Evolutionary conservation across 35 echinoderm and acorn worm genomes (phyloP).

Genomic region (Amphiura filiformis): DNA sequence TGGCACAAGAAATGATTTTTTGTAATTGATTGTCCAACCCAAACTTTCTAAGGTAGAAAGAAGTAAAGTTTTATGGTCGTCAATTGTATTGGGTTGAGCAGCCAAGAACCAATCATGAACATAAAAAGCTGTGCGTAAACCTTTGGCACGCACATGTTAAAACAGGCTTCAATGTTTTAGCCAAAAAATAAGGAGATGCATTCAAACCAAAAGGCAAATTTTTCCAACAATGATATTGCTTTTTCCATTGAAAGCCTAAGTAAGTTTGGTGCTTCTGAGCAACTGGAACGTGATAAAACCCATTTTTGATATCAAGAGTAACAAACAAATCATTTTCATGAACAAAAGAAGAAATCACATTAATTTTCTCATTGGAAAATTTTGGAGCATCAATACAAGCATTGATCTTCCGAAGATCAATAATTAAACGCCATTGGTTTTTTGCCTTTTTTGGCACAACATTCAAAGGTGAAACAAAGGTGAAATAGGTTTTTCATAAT

Average conservation of each 20-base stretch:
- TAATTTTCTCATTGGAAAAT: too few relatives aligned
- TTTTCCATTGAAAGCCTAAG: conserved; percentile 16
- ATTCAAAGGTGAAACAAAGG: too few relatives aligned
- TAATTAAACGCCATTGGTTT: too few relatives aligned
- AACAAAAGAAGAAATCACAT: too few relatives aligned
- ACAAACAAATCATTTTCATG: conserved; percentile 22
- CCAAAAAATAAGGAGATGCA: conserved; percentile 27
- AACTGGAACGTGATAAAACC: conserved; percentile 10
- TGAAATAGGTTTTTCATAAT: too few relatives aligned
- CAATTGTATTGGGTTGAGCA: not conserved
- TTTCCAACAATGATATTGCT: conserved; percentile 1
- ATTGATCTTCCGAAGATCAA: too few relatives aligned
- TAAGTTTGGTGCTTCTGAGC: not conserved
- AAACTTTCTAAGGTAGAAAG: not conserved
- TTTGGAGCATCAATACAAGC: too few relatives aligned
- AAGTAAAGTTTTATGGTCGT: not conserved
- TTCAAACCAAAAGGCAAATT: conserved; percentile 16
- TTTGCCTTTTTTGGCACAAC: too few relatives aligned
- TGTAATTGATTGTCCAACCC: not conserved
- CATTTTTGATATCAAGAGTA: conserved; percentile 27
- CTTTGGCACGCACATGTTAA: not conserved
- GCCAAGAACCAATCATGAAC: conserved; percentile 28
- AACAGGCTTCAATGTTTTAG: not conserved
- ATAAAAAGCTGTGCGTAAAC: not conserved
- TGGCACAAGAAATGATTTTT: not conserved